Percentiles rank a stretch among this genome's conserved stretches.
Evolutionary conservation across 2,888 invertebrate species (phyloP).

Genomic region (Alentia gelatinosa): DNA sequence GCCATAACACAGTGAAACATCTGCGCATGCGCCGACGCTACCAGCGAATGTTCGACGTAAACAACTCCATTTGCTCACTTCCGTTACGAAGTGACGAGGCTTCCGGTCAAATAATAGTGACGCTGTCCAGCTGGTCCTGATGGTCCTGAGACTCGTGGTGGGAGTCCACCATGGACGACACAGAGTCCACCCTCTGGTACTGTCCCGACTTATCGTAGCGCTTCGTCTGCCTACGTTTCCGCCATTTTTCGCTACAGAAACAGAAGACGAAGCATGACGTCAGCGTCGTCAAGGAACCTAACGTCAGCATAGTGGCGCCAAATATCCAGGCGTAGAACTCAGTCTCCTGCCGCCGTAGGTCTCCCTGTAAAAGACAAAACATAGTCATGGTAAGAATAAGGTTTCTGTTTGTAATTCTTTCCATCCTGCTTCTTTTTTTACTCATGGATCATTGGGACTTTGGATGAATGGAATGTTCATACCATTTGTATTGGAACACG

Average conservation of each 20-base stretch:
- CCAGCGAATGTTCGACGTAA: constrained; percentile 29
- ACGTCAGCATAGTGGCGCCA: constrained; percentile 62
- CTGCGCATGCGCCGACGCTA: background rate
- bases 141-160: constrained; percentile 55
- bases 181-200: constrained; percentile 65
- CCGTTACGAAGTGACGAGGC: background rate
- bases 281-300: constrained; percentile 59
- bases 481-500: too few relatives aligned
- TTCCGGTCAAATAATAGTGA: constrained; percentile 56
- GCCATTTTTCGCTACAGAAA: constrained; percentile 61
- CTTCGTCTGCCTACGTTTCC: constrained; percentile 51
- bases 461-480: too few relatives aligned
- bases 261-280: constrained; percentile 62
- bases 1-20: background rate
- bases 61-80: constrained; percentile 51
- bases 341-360: constrained; percentile 54
- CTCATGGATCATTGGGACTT: too few relatives aligned
- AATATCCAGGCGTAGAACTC: constrained; percentile 64
- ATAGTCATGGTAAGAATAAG: too few relatives aligned
- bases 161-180: constrained; percentile 64
- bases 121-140: constrained; percentile 56
- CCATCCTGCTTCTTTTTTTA: too few relatives aligned
- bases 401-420: too few relatives aligned
- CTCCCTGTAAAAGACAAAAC: constrained; percentile 26
- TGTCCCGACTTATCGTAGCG: constrained; percentile 61